Evolutionary conservation across 37 sponge, comb jelly and placozoan genomes (phyloP).

Genomic region (Chondrosia reniformis): DNA sequence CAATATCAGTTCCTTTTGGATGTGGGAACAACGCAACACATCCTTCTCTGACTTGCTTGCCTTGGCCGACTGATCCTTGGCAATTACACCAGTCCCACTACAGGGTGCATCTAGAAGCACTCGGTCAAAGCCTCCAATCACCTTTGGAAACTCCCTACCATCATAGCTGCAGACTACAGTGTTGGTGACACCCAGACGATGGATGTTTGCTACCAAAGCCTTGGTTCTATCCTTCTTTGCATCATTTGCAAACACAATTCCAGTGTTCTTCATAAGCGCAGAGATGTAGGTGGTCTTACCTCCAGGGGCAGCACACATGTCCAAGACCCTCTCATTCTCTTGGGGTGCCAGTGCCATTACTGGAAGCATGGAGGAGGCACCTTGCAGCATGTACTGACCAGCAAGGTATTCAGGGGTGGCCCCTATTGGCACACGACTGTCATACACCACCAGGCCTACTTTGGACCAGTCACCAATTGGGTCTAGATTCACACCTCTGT

Average conservation of each 20-base stretch:
- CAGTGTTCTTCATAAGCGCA: conserved; percentile 98
- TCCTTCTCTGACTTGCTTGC: conserved; percentile 78
- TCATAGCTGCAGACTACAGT: conserved; percentile 90
- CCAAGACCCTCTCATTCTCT: conserved; percentile 83
- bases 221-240: conserved; percentile 82
- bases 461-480: conserved; percentile 98
- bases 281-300: conserved; percentile 97
- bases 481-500: conserved; percentile 95
- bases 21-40: conserved; percentile 78
- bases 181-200: conserved; percentile 88
- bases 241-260: conserved; percentile 86
- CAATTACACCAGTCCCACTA: conserved; percentile 95
- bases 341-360: conserved; percentile 96
- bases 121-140: conserved; percentile 95
- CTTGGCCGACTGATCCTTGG: conserved; percentile 92
- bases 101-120: conserved; percentile 96
- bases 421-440: conserved; percentile 94
- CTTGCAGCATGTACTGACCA: conserved; percentile 98
- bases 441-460: conserved; percentile 95
- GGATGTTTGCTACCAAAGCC: conserved; percentile 82
- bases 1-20: conserved; percentile 93
- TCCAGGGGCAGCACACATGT: conserved; percentile 99
- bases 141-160: conserved; percentile 85
- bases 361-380: conserved; percentile 95
- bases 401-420: conserved; percentile 99